A percentile compares a stretch with the other conserved stretches of the same genome.
Conservation (phyloP, 2,888 invertebrate species). For the Tinea trinotella region DNA sequence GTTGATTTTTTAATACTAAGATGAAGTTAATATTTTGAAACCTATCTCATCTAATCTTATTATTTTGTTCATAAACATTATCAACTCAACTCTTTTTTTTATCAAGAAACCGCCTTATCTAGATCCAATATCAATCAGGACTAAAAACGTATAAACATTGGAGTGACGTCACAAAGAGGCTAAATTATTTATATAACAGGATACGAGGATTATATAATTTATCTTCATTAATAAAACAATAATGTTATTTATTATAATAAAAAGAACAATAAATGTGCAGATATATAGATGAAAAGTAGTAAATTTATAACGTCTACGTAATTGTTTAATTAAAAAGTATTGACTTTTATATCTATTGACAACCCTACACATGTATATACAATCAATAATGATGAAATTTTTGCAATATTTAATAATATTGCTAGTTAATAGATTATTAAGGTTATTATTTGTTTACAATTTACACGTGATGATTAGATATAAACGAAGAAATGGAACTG, state of each 20-base stretch:
- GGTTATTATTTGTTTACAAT: background rate
- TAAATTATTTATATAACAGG: background rate
- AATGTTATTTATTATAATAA: background rate
- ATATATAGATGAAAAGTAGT: too few species aligned
- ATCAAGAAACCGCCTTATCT: background rate
- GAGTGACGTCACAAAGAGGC: background rate
- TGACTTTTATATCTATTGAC: background rate
- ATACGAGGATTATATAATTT: background rate
- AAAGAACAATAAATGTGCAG: too few species aligned
- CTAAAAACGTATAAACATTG: background rate
- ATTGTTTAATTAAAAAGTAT: too few species aligned
- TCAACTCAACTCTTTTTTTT: background rate
- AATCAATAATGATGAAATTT: slow-evolving; percentile 3
- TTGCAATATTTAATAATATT: background rate
- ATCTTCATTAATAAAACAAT: background rate
- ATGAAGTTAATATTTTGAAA: too few species aligned
- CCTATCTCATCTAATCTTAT: background rate
- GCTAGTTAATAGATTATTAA: background rate
- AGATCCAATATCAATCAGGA: background rate
- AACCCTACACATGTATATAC: background rate
- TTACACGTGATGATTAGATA: too few species aligned
- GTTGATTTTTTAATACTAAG: too few species aligned
- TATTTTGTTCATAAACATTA: background rate
- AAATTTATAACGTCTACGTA: too few species aligned
- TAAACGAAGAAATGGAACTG: too few species aligned